Conservation (phyloP, 2,113 vertebrate species). For the Pterocles burchelli region DNA sequence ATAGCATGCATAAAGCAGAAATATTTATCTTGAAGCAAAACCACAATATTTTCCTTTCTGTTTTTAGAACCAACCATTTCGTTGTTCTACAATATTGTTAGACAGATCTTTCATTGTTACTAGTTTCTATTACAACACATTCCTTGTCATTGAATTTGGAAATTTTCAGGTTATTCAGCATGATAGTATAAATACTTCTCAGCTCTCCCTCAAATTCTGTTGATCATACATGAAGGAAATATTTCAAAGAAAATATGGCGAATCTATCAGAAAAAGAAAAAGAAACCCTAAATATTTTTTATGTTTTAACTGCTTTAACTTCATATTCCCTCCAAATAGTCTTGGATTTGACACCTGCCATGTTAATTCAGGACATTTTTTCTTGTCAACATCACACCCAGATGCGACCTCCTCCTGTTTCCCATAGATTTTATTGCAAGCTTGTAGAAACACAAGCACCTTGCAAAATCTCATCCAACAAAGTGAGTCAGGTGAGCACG, state of each 20-base stretch:
- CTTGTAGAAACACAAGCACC: background rate
- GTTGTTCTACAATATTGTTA: background rate
- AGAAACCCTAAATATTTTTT: background rate
- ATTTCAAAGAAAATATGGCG: background rate
- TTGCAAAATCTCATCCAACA: background rate
- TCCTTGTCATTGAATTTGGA: background rate
- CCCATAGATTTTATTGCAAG: background rate
- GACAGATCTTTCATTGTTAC: background rate
- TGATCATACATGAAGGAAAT: background rate
- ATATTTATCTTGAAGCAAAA: constrained; percentile 46
- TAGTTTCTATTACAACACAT: background rate
- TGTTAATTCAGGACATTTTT: background rate
- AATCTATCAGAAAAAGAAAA: background rate
- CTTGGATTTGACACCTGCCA: background rate
- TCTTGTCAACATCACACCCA: background rate
- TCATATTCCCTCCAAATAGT: background rate
- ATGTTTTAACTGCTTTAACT: background rate
- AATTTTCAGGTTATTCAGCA: background rate
- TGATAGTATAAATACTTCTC: background rate
- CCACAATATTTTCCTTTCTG: constrained; percentile 31
- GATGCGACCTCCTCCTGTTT: background rate
- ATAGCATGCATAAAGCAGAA: constrained; percentile 17
- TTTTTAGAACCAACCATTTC: constrained; percentile 2
- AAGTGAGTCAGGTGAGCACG: background rate
- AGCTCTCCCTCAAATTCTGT: background rate